phyloP scores from a whole-genome alignment of 2,113 vertebrate species.

The Solea solea region DNA sequence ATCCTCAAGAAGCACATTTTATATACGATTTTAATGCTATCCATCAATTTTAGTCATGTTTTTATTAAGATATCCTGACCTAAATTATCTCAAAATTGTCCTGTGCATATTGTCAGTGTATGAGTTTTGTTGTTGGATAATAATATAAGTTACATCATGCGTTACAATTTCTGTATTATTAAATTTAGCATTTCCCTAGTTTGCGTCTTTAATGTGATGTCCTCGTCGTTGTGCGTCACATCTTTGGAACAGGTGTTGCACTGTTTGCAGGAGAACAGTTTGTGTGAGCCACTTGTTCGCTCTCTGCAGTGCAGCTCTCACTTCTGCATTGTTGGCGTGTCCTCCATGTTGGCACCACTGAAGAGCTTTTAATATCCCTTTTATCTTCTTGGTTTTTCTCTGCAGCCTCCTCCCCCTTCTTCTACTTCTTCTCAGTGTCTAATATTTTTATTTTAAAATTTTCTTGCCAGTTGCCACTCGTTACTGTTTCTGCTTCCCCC shows the following conservation, averaged over 20 bases:
- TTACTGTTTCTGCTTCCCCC: neutral
- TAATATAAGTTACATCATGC: no score
- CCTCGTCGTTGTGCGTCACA: no score
- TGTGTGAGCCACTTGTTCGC: slow-evolving; percentile 40
- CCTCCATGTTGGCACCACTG: slow-evolving; percentile 50
- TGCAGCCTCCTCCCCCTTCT: slow-evolving; percentile 12
- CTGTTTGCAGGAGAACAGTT: slow-evolving; percentile 25
- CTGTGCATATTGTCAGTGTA: neutral
- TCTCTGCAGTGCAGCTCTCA: slow-evolving; percentile 72
- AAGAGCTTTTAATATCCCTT: slow-evolving; percentile 51
- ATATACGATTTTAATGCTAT: neutral
- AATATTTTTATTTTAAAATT: neutral
- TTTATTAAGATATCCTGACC: no score
- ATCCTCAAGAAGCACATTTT: neutral
- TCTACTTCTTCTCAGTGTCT: neutral
- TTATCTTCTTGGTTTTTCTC: slow-evolving; percentile 35
- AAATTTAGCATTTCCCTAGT: no score
- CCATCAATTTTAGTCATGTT: neutral
- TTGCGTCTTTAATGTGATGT: no score
- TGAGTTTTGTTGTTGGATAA: neutral
- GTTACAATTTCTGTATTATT: no score
- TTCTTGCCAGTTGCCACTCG: neutral
- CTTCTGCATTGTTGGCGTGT: slow-evolving; percentile 54
- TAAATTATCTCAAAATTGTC: no score
- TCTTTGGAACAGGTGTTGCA: neutral